Percentiles rank a stretch among this genome's conserved stretches.
phyloP scores from a whole-genome alignment of 2,888 invertebrate species.

The Stenurella melanura region DNA sequence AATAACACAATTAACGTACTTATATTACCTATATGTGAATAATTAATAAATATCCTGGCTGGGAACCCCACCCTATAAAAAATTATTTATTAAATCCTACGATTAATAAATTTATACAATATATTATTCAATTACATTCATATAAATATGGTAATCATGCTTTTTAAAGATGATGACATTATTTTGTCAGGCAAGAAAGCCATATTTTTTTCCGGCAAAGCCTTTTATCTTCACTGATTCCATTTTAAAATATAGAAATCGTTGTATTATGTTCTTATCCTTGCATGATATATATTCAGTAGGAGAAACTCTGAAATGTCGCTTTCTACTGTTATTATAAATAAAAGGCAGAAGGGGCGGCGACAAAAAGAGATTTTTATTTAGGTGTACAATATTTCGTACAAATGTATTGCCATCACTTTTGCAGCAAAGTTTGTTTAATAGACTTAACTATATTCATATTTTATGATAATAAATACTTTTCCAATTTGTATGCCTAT shows the following conservation, averaged over 20 bases:
- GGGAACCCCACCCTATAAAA: not conserved
- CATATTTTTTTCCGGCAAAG: not conserved
- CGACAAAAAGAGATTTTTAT: not conserved
- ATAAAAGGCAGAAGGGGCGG: not conserved
- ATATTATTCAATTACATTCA: not conserved
- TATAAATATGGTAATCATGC: not conserved
- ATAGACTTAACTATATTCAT: too few species aligned
- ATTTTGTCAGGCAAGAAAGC: not conserved
- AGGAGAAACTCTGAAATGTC: not conserved
- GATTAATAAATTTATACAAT: not conserved
- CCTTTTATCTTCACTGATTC: not conserved
- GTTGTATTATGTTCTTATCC: not conserved
- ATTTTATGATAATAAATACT: too few species aligned
- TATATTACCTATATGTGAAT: too few species aligned
- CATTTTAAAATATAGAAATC: slow-evolving; percentile 3
- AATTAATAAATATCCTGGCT: too few species aligned
- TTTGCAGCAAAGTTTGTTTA: too few species aligned
- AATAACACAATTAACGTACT: too few species aligned
- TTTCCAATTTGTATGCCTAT: too few species aligned
- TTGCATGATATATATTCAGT: not conserved
- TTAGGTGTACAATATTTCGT: not conserved
- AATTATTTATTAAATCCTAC: not conserved
- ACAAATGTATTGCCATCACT: not conserved
- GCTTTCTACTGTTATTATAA: not conserved
- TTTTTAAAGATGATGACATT: not conserved